Base-by-base conservation (phyloP, 92 coral and sea anemone species). In the Desmophyllum pertusum region DNA sequence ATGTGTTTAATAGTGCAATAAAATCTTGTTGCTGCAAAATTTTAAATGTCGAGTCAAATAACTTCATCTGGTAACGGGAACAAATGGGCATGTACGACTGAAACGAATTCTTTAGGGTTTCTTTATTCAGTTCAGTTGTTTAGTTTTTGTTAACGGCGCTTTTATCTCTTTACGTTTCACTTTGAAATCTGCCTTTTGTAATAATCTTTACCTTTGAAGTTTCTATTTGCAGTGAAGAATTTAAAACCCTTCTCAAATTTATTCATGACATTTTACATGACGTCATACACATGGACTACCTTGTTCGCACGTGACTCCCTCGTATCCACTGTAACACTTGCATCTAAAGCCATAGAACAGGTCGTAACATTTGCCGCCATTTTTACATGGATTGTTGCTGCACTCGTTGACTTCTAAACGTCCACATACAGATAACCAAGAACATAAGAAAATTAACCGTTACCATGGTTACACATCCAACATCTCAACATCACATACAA, bases 281-380 rank as follows among this genome's bases (percentile, higher is more conserved):
- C n/a, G 48, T 42, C 4, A 30, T 29, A 1, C 13, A 38, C 40
- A 17, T 13, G 5, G 29, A 25, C 42, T 66, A 91, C 98, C 88
- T 74, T 84, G 88, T 50, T 92, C 91, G 65, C 98, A 94, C 39
- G 78, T 78, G 84, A 74, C 68, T 33, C 95, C 98, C 78, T 89
- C 88, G 77, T 81, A 92, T 39, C 95, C 87, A 17, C 37, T 15
- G 7, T 75, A 33, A 74, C 98, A 94, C 27, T 87, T 73, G 87
- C 98, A 94, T 57, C 91, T 79, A 72, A 88, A 92, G 38, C 95
- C 95, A 30, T 78, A 75, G 40, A 80, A 75, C 65, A 94, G 83
- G 67, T 89, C 89, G 6, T 89, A 84, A 66, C 98, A 94, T 50
- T 87, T 89, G 15, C 90, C 98, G 1, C 95, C 93, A 81, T 87